Percentiles rank a stretch among this genome's conserved stretches.
Evolutionary conservation across 1,140 invertebrate species (phyloP).

Genomic region (Elymnias hypermnestra): DNA sequence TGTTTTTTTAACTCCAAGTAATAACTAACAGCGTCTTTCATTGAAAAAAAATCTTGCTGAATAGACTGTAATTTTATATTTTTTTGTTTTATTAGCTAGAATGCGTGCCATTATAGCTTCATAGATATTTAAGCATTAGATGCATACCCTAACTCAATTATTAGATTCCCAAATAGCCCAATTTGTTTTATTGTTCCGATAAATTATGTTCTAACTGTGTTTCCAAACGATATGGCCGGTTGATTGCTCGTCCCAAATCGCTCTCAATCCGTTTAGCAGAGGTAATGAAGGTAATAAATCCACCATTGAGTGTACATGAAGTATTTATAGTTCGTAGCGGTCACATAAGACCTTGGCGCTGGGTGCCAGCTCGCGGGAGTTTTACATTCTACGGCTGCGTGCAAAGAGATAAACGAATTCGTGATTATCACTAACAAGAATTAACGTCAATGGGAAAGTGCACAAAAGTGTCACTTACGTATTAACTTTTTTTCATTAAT

Average conservation of each 20-base stretch:
- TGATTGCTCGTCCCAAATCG: slow-evolving; percentile 27
- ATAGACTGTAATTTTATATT: too few species aligned
- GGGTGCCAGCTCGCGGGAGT: slow-evolving; percentile 30
- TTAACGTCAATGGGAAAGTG: not conserved
- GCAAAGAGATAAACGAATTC: slow-evolving; percentile 9
- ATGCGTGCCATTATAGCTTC: too few species aligned
- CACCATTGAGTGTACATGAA: slow-evolving; percentile 46
- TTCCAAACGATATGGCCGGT: slow-evolving; percentile 12
- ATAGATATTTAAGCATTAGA: too few species aligned
- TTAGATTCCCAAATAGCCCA: not conserved
- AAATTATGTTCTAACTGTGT: slow-evolving; percentile 12
- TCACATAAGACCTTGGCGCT: slow-evolving; percentile 53
- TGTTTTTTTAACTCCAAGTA: too few species aligned
- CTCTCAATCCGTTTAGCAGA: slow-evolving; percentile 18
- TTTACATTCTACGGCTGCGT: slow-evolving; percentile 22
- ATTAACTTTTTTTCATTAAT: not conserved
- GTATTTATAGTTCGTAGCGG: slow-evolving; percentile 50
- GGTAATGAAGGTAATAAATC: slow-evolving; percentile 58
- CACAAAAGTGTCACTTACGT: not conserved
- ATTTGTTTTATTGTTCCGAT: slow-evolving; percentile 11
- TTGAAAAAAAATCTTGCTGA: too few species aligned
- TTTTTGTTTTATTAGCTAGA: too few species aligned
- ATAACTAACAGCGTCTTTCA: too few species aligned
- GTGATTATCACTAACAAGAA: not conserved
- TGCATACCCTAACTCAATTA: too few species aligned